Conservation (phyloP, 2,797 vertebrate genomes). For the Hylomyscus alleni region DNA sequence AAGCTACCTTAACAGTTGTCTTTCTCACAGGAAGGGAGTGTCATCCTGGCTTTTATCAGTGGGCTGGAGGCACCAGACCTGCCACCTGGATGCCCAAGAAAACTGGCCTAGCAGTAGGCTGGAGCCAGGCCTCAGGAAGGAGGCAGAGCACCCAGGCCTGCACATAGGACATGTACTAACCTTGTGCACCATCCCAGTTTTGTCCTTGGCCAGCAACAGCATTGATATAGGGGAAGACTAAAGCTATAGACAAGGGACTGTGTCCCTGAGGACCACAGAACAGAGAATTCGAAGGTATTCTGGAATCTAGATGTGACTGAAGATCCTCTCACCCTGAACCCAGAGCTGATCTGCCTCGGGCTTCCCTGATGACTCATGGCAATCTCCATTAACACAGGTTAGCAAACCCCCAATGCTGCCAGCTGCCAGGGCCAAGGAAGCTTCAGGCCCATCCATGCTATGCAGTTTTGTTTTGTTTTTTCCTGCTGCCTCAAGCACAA, state of each 20-base stretch:
- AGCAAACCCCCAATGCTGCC: background rate
- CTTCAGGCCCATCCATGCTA: background rate
- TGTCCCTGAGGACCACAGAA: background rate
- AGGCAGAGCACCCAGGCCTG: background rate
- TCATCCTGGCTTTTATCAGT: too few relatives aligned
- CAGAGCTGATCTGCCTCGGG: background rate
- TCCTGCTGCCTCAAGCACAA: too few relatives aligned
- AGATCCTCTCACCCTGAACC: background rate
- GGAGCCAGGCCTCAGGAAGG: background rate
- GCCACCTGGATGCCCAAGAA: fast-evolving
- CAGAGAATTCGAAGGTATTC: background rate
- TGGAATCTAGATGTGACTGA: background rate
- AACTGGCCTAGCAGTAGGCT: background rate
- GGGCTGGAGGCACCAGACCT: background rate
- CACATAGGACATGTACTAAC: background rate
- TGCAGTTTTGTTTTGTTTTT: background rate
- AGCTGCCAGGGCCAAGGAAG: background rate
- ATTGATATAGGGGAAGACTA: background rate
- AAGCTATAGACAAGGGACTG: background rate
- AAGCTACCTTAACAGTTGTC: background rate
- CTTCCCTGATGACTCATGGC: background rate
- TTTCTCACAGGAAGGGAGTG: background rate
- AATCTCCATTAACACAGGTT: background rate
- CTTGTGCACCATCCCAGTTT: background rate
- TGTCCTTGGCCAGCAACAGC: background rate